Evolutionary conservation across 2,113 vertebrate genomes (phyloP), one percentile per base, ranked within the genome.

Genomic region (Melanerpes formicivorus): DNA sequence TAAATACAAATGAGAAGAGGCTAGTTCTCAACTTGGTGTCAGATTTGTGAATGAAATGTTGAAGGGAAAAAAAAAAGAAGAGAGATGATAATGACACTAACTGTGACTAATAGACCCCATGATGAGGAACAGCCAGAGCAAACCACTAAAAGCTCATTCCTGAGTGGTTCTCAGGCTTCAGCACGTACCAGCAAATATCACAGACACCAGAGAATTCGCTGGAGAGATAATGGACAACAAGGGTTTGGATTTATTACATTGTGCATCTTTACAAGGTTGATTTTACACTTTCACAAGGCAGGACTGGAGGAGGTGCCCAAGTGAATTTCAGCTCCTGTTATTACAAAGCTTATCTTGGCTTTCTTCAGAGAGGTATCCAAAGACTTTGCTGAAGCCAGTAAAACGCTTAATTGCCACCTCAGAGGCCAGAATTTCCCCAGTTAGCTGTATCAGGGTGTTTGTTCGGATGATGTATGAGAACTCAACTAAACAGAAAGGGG

Each of bases 171-270:
- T 48, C 3, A 1, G 71, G 27, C 37, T 66, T 63, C 84, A 73
- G 67, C 29, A 66, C 2, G 2, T n/a, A 25, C n/a, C 34, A 46
- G 11, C 0, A 0, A 66, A 32, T 46, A 65, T 10, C 22, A 65
- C 11, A 59, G 65, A 37, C 52, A 84, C 14, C 26, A 85, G 56
- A 83, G 85, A 78, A 84, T 23, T 44, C 73, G 14, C 52, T 72
- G 71, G 50, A 87, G 37, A 85, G 27, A 67, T 22, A 59, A 30
- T 0, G 0, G 7, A 21, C 54, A 75, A 18, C 30, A 46, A 76
- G 14, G 23, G 16, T 14, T 70, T 66, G 21, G 12, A n/a, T 34
- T 91, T 82, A 90, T 70, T 34, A 42, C 12, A 9, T 0, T 21
- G 52, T 1, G 1, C 58, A 76, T 63, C 80, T 80, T 81, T 65